These are phyloP conservation scores for Muscina levida DNA, from an alignment of 2,888 invertebrate species.

Conservation along the genomic window DNA sequence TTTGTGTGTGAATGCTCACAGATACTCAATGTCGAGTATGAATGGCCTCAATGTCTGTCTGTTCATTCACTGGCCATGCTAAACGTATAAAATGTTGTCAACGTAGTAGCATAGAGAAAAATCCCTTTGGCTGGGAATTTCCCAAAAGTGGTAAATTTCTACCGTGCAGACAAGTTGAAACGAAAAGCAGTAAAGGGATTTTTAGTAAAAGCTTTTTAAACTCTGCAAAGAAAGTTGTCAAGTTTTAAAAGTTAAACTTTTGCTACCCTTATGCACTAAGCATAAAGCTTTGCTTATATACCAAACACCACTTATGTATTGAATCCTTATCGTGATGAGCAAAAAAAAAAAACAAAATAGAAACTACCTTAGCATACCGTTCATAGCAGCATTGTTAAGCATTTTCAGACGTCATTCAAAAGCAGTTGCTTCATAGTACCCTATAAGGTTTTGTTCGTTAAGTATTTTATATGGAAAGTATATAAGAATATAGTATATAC, in stretches of 20 bases:
- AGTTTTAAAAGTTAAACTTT: not conserved
- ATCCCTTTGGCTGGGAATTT: constrained; percentile 56
- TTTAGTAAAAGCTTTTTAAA: not conserved
- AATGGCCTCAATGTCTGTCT: too few relatives aligned
- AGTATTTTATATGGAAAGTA: too few relatives aligned
- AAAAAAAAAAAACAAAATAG: too few relatives aligned
- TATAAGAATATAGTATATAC: not conserved
- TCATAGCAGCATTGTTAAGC: not conserved
- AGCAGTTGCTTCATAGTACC: constrained; percentile 3
- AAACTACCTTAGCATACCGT: constrained; percentile 37
- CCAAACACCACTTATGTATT: too few relatives aligned
- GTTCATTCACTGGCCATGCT: constrained; percentile 30
- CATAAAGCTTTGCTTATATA: constrained; percentile 35
- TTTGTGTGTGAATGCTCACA: not conserved
- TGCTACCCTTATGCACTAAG: not conserved
- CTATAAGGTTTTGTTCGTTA: not conserved
- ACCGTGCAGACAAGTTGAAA: not conserved
- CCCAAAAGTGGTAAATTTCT: constrained; percentile 10
- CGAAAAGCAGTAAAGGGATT: too few relatives aligned
- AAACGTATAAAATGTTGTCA: not conserved
- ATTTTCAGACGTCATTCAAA: constrained; percentile 31
- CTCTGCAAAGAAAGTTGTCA: not conserved
- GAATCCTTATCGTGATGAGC: not conserved
- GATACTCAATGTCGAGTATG: not conserved
- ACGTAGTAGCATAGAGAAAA: constrained; percentile 25